phyloP scores from a whole-genome alignment of 1,140 invertebrate genomes.

The Aphaenogaster ashmeadi region DNA sequence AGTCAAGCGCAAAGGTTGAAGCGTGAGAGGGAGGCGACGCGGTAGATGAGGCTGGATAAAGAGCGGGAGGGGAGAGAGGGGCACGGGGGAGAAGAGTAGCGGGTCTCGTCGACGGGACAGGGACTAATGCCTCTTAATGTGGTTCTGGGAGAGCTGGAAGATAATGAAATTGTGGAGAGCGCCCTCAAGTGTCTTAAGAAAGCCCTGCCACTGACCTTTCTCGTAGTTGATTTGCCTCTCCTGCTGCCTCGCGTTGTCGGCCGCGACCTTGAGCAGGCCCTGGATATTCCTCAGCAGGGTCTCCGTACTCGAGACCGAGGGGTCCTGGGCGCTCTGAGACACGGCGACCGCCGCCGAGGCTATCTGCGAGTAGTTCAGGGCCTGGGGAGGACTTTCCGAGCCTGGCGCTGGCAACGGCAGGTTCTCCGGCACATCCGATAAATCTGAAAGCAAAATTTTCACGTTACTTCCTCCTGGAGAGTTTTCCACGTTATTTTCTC shows the following conservation, averaged over 20 bases:
- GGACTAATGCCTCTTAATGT: slow-evolving; percentile 85
- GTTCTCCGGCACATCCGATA: slow-evolving; percentile 90
- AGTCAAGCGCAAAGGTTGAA: slow-evolving; percentile 33
- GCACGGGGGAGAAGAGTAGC: slow-evolving; percentile 17
- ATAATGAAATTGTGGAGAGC: slow-evolving; percentile 87
- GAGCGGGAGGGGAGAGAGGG: neutral
- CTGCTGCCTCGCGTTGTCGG: slow-evolving; percentile 97
- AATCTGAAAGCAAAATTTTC: slow-evolving; percentile 84
- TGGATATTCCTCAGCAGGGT: slow-evolving; percentile 97
- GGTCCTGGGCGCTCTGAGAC: slow-evolving; percentile 86
- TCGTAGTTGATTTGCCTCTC: slow-evolving; percentile 98
- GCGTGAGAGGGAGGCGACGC: slow-evolving; percentile 9
- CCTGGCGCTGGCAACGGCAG: slow-evolving; percentile 89
- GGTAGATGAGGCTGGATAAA: slow-evolving; percentile 36
- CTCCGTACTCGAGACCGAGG: slow-evolving; percentile 94
- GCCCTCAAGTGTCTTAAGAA: slow-evolving; percentile 87
- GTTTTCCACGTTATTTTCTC: no score
- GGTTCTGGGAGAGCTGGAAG: slow-evolving; percentile 85
- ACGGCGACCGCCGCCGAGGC: slow-evolving; percentile 86
- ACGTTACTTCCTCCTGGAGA: neutral
- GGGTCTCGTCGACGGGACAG: slow-evolving; percentile 60
- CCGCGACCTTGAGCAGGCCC: slow-evolving; percentile 97
- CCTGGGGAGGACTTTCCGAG: slow-evolving; percentile 89
- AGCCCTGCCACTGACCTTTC: slow-evolving; percentile 93
- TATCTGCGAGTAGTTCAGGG: slow-evolving; percentile 91